Percentiles rank a stretch among this genome's conserved stretches.
phyloP scores from a whole-genome alignment of 2,888 invertebrate species.

The Noctua janthina region DNA sequence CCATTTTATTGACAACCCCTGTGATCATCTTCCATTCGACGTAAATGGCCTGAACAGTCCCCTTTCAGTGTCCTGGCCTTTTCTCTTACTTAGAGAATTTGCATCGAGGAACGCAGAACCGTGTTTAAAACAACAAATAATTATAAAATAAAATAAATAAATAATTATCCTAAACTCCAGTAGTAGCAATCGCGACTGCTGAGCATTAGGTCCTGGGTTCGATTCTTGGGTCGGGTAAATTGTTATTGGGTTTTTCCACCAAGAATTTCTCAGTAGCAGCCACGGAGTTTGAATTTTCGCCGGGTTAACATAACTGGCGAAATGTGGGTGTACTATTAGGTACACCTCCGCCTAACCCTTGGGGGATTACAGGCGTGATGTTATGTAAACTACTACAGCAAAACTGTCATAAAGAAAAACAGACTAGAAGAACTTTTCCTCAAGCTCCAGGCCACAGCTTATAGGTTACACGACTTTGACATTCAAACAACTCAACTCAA shows the following conservation, averaged over 20 bases:
- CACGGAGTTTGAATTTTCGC: no score
- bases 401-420: neutral
- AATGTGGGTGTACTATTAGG: no score
- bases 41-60: neutral
- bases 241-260: no score
- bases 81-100: neutral
- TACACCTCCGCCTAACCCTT: no score
- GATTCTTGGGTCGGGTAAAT: no score
- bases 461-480: slow-evolving; percentile 7
- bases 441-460: neutral
- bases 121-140: neutral
- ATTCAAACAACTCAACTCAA: neutral
- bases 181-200: no score
- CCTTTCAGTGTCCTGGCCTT: neutral
- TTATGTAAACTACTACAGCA: neutral
- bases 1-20: neutral
- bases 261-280: no score
- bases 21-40: neutral
- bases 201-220: no score
- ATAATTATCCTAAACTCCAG: neutral
- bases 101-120: neutral
- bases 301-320: no score
- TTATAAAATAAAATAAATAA: neutral
- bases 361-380: no score
- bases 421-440: neutral